phyloP scores from a whole-genome alignment of 2,113 vertebrate species.

The Sorex fumeus region DNA sequence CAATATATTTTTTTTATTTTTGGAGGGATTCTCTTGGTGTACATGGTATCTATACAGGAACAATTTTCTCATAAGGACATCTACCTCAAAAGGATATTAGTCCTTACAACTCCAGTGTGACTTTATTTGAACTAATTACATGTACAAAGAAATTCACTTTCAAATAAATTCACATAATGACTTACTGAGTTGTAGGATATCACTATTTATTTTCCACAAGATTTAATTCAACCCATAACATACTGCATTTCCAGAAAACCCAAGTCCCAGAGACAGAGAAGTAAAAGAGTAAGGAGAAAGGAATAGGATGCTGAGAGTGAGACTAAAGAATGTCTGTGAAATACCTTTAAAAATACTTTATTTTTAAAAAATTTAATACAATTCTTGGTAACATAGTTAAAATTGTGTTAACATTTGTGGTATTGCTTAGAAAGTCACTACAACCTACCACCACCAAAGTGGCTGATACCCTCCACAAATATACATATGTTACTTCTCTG shows the following conservation, averaged over 20 bases:
- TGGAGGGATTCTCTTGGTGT: fast-evolving
- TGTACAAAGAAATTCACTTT: background rate
- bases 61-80: background rate
- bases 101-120: too few relatives aligned
- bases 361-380: too few relatives aligned
- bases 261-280: background rate
- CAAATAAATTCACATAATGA: background rate
- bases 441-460: too few relatives aligned
- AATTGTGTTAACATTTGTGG: too few relatives aligned
- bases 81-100: background rate
- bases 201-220: too few relatives aligned
- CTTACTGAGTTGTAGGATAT: background rate
- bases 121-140: background rate
- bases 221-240: background rate
- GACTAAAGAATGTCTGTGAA: background rate
- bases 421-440: too few relatives aligned
- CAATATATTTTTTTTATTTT: fast-evolving
- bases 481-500: background rate
- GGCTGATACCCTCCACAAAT: too few relatives aligned
- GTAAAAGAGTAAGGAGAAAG: background rate
- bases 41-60: background rate
- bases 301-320: fast-evolving
- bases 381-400: too few relatives aligned
- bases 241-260: background rate
- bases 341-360: too few relatives aligned